Evolutionary conservation across 2,888 invertebrate genomes (phyloP), one percentile per base, ranked within the genome.

Genomic region (Aleiodes testaceus): DNA sequence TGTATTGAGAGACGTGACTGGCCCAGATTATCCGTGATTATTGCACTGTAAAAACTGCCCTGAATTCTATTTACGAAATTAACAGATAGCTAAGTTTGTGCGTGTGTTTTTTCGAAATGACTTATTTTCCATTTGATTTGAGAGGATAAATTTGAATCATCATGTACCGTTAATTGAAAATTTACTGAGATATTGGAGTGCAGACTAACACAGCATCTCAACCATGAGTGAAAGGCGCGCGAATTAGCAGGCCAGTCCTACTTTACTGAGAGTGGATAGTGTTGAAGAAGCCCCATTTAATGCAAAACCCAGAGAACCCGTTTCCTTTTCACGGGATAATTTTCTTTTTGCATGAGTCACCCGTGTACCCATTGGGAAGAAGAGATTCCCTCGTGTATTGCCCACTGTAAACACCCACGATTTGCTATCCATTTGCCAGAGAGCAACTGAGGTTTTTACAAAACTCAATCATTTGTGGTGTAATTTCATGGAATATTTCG

Each of bases 181-280:
- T 18, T 59, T 36, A 42, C 59, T 59, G 59, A 18, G 36, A 42
- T 59, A 59, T 42, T 59, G 11, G 36, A 59, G 42, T 36, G 59
- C 18, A 59, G 36, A 16, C 59, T 59, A 36, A 42, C 30, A 36
- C 7, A 42, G 36, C 18, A 20, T 42, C 36, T 59, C 36, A 14
- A 14, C 22, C 3, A 52, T 69, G 63, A 69, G 69, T 69, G 69
- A 69, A 69, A 69, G 69, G 69, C 69, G 45, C 49, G 22, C 69
- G 69, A 63, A 63, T 50, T 63, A 50, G 18, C 14, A 22, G 50
- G 50, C 9, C 26, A 61, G 63, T 50, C 69, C 63, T 69, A 69
- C 69, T 63, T 69, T 50, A 44, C 50, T 14, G n/a, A 50, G 49
- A 66, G 30, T 22, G 49, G 16, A 50, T 30, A 44, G 22, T 22